Conservation (phyloP, 2,888 invertebrate genomes). For the Pimpla rufipes region DNA sequence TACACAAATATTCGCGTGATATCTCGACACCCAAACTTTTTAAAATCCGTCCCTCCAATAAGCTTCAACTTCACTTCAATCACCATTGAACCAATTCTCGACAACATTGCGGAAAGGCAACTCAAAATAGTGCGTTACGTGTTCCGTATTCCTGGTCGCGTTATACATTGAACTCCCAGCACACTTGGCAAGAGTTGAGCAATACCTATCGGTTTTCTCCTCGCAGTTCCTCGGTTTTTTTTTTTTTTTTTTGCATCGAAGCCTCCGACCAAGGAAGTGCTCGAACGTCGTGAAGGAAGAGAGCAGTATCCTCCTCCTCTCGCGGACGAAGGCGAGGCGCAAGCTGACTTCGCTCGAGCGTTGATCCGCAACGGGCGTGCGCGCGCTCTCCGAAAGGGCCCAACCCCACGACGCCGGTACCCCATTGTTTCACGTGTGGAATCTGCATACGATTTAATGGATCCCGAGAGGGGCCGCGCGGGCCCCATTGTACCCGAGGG, state of each 20-base stretch:
- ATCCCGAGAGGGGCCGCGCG: slow-evolving; percentile 33
- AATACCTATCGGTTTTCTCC: not conserved
- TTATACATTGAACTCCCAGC: slow-evolving; percentile 1
- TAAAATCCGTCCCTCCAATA: too few relatives aligned
- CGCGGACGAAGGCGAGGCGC: slow-evolving; percentile 56
- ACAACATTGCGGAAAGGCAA: too few relatives aligned
- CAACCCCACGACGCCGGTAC: slow-evolving; percentile 43
- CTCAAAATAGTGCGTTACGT: slow-evolving; percentile 5
- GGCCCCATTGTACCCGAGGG: slow-evolving; percentile 25
- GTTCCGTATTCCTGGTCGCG: slow-evolving; percentile 8
- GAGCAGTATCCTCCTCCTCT: slow-evolving; percentile 24
- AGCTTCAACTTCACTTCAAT: too few relatives aligned
- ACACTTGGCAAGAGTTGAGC: slow-evolving; percentile 17
- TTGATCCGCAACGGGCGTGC: slow-evolving; percentile 70
- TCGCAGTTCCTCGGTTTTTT: not conserved
- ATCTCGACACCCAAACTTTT: too few relatives aligned
- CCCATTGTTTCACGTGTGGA: slow-evolving; percentile 61
- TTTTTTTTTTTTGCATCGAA: not conserved
- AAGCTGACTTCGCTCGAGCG: slow-evolving; percentile 76
- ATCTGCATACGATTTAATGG: slow-evolving; percentile 68
- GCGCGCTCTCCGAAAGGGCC: slow-evolving; percentile 49
- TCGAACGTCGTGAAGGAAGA: slow-evolving; percentile 38
- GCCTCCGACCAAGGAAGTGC: slow-evolving; percentile 41
- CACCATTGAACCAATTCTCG: too few relatives aligned
- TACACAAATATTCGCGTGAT: too few relatives aligned